Percentiles rank a stretch among this genome's conserved stretches.
Evolutionary conservation across 2,888 invertebrate species (phyloP).

Genomic region (Melolontha melolontha): DNA sequence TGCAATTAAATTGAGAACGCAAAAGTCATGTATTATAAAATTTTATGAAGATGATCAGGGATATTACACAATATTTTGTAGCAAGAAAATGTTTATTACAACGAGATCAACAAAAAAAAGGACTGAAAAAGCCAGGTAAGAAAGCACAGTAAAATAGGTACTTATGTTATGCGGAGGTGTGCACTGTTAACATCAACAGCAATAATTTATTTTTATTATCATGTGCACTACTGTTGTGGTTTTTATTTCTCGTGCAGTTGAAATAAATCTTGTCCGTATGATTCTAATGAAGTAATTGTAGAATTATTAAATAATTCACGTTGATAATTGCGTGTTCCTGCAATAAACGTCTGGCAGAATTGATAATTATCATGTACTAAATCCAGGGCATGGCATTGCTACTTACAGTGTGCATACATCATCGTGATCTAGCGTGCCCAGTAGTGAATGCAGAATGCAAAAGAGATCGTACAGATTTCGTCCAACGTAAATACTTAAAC

Average conservation of each 20-base stretch:
- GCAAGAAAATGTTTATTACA: too few species aligned
- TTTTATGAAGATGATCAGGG: too few species aligned
- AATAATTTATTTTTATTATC: slow-evolving; percentile 31
- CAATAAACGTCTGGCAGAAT: slow-evolving; percentile 30
- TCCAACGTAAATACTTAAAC: slow-evolving; percentile 3
- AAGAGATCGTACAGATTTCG: slow-evolving; percentile 14
- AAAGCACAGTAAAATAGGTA: too few species aligned
- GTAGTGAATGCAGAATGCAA: background rate
- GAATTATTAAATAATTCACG: slow-evolving; percentile 35
- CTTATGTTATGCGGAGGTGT: slow-evolving; percentile 10
- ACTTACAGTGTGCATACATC: slow-evolving; percentile 18
- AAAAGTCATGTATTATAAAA: too few species aligned
- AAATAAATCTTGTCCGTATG: slow-evolving; percentile 25
- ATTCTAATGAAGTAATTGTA: slow-evolving; percentile 33
- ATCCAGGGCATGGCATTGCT: slow-evolving; percentile 18
- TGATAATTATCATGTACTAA: slow-evolving; percentile 36
- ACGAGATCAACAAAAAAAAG: too few species aligned
- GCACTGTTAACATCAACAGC: slow-evolving; percentile 13
- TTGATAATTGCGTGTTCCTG: slow-evolving; percentile 35
- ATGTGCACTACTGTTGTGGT: slow-evolving; percentile 1
- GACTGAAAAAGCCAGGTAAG: too few species aligned
- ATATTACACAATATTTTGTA: too few species aligned
- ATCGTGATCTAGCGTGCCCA: slow-evolving; percentile 17
- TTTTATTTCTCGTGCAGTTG: slow-evolving; percentile 12
- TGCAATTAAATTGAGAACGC: too few species aligned